Evolutionary conservation across 2,797 vertebrate species (phyloP), one percentile per base, ranked within the genome.

Genomic region (Epinephelus awoara): DNA sequence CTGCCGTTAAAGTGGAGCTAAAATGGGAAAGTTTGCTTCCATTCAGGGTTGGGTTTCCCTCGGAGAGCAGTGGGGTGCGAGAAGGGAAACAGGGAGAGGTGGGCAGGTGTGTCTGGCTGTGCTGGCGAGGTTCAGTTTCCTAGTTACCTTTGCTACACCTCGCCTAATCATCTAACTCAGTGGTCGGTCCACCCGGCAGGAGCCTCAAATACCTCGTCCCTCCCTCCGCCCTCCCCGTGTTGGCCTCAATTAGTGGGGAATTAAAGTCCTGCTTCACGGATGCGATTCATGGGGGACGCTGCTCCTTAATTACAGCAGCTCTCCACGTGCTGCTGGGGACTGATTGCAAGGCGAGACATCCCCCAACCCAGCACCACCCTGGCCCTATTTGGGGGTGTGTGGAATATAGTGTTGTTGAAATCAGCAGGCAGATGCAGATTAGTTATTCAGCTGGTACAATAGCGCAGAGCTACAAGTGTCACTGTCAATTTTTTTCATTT

Each of bases 241-340:
- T 93, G 89, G 89, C 91, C 92, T 94, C 91, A 94, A 95, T 95
- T 95, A 95, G 90, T 58, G 77, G 67, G 86, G 93, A 94, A 94
- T 95, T 94, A 93, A 92, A 94, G 92, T 93, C 92, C 92, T 89
- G 80, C 88, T 91, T 90, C 88, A 75, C 27, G 85, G 83, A 89
- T 81, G 74, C 83, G 87, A 92, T 92, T 90, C 91, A 86, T 85
- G 77, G 82, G 90, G 89, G 90, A 88, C 34, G 58, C 54, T 62
- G 86, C 85, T 92, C 80, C 92, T 94, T 95, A 94, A 95, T 96
- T 95, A 94, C 91, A 89, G 85, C 83, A 80, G 84, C 83, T 83
- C 86, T 85, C 84, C 72, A 79, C 67, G 89, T 93, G 91, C 90
- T 94, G 92, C 85, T 84, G 84, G 88, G 86, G 86, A 91, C 89